A percentile compares a stretch with the other conserved stretches of the same genome.
These are phyloP conservation scores for Ips nitidus DNA, from an alignment of 1,140 invertebrate genomes.

Conservation along the genomic window DNA sequence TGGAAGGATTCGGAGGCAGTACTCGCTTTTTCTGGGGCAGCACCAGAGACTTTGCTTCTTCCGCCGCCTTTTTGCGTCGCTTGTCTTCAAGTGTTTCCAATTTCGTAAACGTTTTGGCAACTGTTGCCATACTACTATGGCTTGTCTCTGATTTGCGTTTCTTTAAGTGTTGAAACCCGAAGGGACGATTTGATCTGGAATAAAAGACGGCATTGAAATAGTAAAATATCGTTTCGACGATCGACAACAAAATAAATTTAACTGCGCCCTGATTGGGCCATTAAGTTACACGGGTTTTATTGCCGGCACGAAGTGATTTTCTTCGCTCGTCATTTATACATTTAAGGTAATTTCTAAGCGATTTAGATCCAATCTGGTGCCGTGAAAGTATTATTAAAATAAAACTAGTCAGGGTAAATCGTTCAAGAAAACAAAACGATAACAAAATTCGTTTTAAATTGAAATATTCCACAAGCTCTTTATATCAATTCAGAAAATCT, in stretches of 20 bases:
- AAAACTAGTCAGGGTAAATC: conserved; percentile 30
- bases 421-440: conserved; percentile 20
- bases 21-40: conserved; percentile 66
- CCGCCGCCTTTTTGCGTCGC: conserved; percentile 56
- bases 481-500: too few species aligned
- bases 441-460: conserved; percentile 31
- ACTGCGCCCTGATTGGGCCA: conserved; percentile 28
- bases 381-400: conserved; percentile 34
- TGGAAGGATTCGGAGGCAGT: conserved; percentile 52
- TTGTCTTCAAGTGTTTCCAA: conserved; percentile 54
- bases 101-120: conserved; percentile 50
- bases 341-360: conserved; percentile 34
- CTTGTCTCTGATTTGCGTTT: conserved; percentile 55
- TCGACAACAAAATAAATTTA: background rate
- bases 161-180: conserved; percentile 56
- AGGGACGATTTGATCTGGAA: conserved; percentile 49
- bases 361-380: conserved; percentile 32
- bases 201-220: conserved; percentile 19
- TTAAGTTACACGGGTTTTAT: conserved; percentile 28
- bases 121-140: conserved; percentile 47
- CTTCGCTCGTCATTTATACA: conserved; percentile 36
- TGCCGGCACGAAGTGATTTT: conserved; percentile 33
- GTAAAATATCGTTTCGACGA: background rate
- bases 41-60: conserved; percentile 54
- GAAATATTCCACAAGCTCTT: conserved; percentile 9